Base-by-base conservation (phyloP, 2,888 invertebrate genomes). In the Nipponacmea schrenckii region DNA sequence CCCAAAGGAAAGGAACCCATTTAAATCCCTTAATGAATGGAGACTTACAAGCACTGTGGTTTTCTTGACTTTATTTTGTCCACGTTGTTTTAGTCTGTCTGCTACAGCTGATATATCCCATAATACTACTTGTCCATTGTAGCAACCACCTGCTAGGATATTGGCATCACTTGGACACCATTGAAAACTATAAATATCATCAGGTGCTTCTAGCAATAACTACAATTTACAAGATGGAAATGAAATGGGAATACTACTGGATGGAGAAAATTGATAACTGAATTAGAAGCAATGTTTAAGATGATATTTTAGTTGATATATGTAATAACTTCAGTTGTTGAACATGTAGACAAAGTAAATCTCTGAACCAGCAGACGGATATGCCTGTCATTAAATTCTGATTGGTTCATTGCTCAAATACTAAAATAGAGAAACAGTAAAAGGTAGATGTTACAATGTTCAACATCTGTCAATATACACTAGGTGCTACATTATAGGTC, bases 111-210 rank as follows among this genome's bases (percentile, higher is more conserved):
- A 80, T 50, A 89, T 87, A 79, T 89, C 89, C 89, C 89, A 89
- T 69, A 89, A 69, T 31, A 89, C 87, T n/a, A 89, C 79, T 80
- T 89, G 89, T 0, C 89, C 89, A 78, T 89, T 89, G 69, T 86
- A 82, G 76, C 89, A 89, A n/a, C 89, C 89, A 20, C 88, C 89
- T 62, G 83, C 88, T 8, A 89, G 82, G 31, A 87, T 81, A 79
- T 89, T 86, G 1, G 88, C 85, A 73, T 89, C 86, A 0, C 87
- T 81, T 0, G 88, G 88, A 72, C 82, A 84, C 76, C 89, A 89
- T 78, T 86, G 81, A 79, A 89, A 89, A 76, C 86, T 85, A 74
- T 83, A 78, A 44, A 89, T 86, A 72, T 89, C 89, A 74, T 89
- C 89, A 31, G 89, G 89, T 3, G 89, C 89, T 75, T 89, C 89